Evolutionary conservation across 2,113 vertebrate species (phyloP).

Genomic region (Geococcyx californianus): DNA sequence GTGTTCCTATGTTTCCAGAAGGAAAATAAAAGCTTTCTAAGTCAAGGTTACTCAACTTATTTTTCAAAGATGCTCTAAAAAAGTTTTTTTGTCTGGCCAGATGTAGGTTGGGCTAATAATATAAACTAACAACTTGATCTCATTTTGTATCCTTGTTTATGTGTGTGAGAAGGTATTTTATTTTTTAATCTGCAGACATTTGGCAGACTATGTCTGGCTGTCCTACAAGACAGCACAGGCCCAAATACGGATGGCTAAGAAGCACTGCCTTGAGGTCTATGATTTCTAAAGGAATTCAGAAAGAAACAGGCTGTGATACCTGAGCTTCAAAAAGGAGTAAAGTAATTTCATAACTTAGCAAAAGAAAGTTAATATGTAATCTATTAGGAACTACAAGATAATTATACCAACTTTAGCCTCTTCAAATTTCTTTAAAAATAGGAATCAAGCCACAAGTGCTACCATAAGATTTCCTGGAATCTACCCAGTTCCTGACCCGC

Average conservation of each 20-base stretch:
- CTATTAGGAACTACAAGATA: background rate
- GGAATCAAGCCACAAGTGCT: background rate
- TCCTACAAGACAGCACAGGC: background rate
- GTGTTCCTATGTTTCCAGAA: background rate
- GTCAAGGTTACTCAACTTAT: background rate
- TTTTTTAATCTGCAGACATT: background rate
- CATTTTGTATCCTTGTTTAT: background rate
- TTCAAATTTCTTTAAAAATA: background rate
- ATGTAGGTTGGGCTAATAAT: background rate
- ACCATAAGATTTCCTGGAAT: background rate
- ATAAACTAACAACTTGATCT: background rate
- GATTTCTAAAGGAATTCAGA: background rate
- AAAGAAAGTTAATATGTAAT: background rate
- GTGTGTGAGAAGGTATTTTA: background rate
- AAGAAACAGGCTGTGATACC: background rate
- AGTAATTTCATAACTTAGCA: background rate
- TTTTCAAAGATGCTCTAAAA: background rate
- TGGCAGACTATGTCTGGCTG: background rate
- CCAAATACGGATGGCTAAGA: background rate
- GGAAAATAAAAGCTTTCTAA: background rate
- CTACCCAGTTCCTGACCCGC: background rate
- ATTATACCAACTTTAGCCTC: background rate
- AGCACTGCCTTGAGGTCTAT: background rate
- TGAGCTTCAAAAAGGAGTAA: background rate
- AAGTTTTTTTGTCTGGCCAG: background rate